Evolutionary conservation across 2,797 vertebrate genomes (phyloP), one percentile per base, ranked within the genome.

Genomic region (Spondyliosoma cantharus): DNA sequence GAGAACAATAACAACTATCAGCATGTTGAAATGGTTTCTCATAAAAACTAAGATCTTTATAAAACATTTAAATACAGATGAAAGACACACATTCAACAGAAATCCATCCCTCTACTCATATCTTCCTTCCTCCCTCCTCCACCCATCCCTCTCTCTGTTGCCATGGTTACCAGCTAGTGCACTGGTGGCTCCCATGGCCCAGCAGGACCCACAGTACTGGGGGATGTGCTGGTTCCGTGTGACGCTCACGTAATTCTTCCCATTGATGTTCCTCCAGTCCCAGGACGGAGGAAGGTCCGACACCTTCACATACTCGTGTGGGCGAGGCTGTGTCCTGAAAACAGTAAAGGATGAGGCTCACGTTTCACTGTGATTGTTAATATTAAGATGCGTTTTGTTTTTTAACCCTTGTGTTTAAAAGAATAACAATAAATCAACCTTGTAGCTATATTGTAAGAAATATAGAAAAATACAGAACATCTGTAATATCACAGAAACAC

Each of bases 221-320:
- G 97, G 97, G 90, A 98, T 98, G 93, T 98, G 97, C 80, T 98
- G 97, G 93, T 98, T 98, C 29, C 97, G 93, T 0, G 97, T 97
- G 84, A 94, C 67, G 82, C 97, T 98, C 74, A 90, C 96, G 3
- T 95, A 98, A 68, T 97, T 98, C 82, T 93, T 89, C 0, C 97
- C 97, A 0, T 95, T 17, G 11, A 97, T 80, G 27, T 95, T 96
- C 57, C 97, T 92, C 97, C 97, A 99, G 91, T 99, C 97, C 97
- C 97, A 99, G 63, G 83, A 91, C 19, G 24, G 43, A 50, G 97
- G 97, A 16, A 98, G 92, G 12, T 93, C 92, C 0, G 91, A 76
- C 0, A 57, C 17, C 0, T 94, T 90, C 76, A 96, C 66, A 54
- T 94, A 95, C 81, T 97, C 96, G 16, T 96, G 94, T 0, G 96